Conservation (phyloP, 2,888 invertebrate species). For the Drosophila emarginata region DNA sequence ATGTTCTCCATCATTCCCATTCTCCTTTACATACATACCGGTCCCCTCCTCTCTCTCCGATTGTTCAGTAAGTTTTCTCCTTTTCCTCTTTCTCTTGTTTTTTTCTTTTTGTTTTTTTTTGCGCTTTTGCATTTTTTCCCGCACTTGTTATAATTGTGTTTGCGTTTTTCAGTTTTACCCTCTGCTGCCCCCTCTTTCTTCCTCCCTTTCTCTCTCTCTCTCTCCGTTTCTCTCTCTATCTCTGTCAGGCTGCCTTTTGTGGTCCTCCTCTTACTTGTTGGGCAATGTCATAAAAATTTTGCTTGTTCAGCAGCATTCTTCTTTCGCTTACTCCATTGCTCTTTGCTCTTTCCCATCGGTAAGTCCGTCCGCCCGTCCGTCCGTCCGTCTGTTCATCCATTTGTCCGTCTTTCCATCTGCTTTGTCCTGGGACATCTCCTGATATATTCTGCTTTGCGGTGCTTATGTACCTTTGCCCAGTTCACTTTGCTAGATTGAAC, state of each 20-base stretch:
- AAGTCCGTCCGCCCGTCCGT: conserved; percentile 11
- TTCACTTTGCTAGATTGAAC: conserved; percentile 68
- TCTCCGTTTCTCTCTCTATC: too few species aligned
- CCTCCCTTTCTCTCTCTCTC: not conserved
- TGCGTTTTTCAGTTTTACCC: conserved; percentile 63
- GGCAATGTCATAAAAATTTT: conserved; percentile 72
- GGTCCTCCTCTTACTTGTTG: conserved; percentile 24
- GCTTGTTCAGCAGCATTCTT: conserved; percentile 72
- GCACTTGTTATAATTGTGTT: conserved; percentile 75
- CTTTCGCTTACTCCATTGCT: conserved; percentile 43
- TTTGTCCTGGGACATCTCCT: conserved; percentile 23
- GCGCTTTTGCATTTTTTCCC: conserved; percentile 42
- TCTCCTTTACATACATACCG: too few species aligned
- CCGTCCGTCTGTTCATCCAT: conserved; percentile 12
- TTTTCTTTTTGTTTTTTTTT: conserved; percentile 22
- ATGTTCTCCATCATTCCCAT: not conserved
- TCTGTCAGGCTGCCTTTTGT: not conserved
- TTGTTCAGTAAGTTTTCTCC: conserved; percentile 16
- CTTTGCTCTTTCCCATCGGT: conserved; percentile 20
- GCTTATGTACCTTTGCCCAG: conserved; percentile 43
- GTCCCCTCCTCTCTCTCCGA: not conserved
- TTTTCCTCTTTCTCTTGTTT: not conserved
- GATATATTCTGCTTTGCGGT: conserved; percentile 62
- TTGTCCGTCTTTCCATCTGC: not conserved
- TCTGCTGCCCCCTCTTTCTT: conserved; percentile 7